phyloP scores from a whole-genome alignment of 2,113 vertebrate genomes.

The human (Homo sapiens) region GRCh38 chr18:22548001-22548500 shows the following conservation, averaged over 20 bases:
- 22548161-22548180: slow-evolving; percentile 51
- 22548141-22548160: slow-evolving; percentile 52
- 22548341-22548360: not conserved
- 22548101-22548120: not conserved
- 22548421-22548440: not conserved
- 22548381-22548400: not conserved
- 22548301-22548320: not conserved
- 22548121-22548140: slow-evolving; percentile 69
- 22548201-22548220: not conserved
- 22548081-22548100: slow-evolving; percentile 61
- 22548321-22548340: not conserved
- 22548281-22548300: not conserved
- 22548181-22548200: slow-evolving; percentile 36
- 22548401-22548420: fast-evolving
- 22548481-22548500: not conserved
- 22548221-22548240: slow-evolving; percentile 18
- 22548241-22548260: not conserved
- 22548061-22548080: slow-evolving; percentile 73
- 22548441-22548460: not conserved
- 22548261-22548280: not conserved
- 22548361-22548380: not conserved
- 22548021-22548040: slow-evolving; percentile 70
- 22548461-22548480: not conserved
- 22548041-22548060: slow-evolving; percentile 70
- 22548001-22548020: slow-evolving; percentile 77